Evolutionary conservation across 37 sponge, comb jelly and placozoan species (phyloP), one percentile per base, ranked within the genome.

Genomic region (Mnemiopsis leidyi): DNA sequence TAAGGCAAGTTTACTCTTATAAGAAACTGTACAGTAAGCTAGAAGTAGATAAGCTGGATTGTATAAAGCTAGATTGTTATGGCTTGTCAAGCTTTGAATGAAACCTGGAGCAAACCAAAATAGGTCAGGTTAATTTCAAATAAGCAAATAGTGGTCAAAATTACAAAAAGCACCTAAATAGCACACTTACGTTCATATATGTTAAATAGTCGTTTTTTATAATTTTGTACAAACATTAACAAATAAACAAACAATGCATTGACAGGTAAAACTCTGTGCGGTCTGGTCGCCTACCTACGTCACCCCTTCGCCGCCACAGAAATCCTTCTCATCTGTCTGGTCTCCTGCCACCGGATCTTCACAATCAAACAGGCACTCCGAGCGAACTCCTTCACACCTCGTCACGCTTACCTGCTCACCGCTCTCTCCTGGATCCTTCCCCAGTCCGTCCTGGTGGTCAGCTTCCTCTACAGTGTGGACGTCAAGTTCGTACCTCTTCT

Each of bases 251-350:
- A n/a, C n/a, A n/a, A n/a, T n/a, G n/a, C n/a, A n/a, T n/a, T 28
- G 3, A 25, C 75, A 85, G 90, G 90, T 85, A 26, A 85, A 40
- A 25, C 61, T 3, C 1, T 85, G 90, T 85, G 90, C n/a, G 48
- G 33, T 7, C 18, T 39, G 25, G 90, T 85, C 0, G 40, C 90
- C 25, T 85, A 85, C 61, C 61, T 85, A 3, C 39, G 90, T 20
- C 32, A 85, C 90, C 90, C 90, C 28, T 37, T 85, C n/a, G 90
- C 90, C 0, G 90, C 90, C 1, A 85, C 90, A 23, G 90, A 85
- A 28, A 85, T 85, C 61, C 40, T 85, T 29, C 61, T 85, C 25
- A 40, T 85, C n/a, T 40, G 90, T 39, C 28, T 39, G n/a, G 35
- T 85, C 0, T 40, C 90, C 90, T 36, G 24, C 25, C 90, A 85